phyloP scores from a whole-genome alignment of 2,797 vertebrate species.

The Tamandua tetradactyla region DNA sequence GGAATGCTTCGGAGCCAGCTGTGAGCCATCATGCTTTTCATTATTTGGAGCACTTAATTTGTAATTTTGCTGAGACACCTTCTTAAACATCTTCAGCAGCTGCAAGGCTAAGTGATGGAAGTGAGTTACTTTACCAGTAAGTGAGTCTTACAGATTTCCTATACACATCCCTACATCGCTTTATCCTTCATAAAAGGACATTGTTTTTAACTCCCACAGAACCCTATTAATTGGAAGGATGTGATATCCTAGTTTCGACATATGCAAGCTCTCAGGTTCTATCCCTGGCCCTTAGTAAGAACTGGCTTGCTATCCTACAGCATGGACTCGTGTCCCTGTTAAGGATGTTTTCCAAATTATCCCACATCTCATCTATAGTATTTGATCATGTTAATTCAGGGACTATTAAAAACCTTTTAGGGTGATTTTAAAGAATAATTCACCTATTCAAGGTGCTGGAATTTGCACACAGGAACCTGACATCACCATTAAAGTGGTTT shows the following conservation, averaged over 20 bases:
- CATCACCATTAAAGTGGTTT: neutral
- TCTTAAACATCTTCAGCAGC: neutral
- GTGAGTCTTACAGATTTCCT: neutral
- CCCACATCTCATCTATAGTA: neutral
- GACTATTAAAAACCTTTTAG: neutral
- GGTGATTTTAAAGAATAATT: neutral
- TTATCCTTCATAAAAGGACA: neutral
- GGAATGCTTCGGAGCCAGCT: neutral
- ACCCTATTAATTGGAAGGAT: neutral
- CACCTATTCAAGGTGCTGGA: neutral
- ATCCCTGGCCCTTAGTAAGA: neutral
- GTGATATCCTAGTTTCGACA: neutral
- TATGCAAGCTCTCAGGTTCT: neutral
- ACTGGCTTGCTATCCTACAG: neutral
- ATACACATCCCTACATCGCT: neutral
- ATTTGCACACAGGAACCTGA: neutral
- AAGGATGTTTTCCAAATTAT: neutral
- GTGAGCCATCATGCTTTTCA: neutral
- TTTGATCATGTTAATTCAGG: neutral
- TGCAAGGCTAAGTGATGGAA: neutral
- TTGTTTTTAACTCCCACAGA: neutral
- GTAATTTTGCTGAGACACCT: neutral
- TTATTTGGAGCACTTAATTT: neutral
- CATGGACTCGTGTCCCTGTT: neutral
- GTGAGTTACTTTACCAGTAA: neutral